Percentiles rank a stretch among this genome's conserved stretches.
Conservation (phyloP, 1,140 invertebrate genomes). For the Amyelois transitella region DNA sequence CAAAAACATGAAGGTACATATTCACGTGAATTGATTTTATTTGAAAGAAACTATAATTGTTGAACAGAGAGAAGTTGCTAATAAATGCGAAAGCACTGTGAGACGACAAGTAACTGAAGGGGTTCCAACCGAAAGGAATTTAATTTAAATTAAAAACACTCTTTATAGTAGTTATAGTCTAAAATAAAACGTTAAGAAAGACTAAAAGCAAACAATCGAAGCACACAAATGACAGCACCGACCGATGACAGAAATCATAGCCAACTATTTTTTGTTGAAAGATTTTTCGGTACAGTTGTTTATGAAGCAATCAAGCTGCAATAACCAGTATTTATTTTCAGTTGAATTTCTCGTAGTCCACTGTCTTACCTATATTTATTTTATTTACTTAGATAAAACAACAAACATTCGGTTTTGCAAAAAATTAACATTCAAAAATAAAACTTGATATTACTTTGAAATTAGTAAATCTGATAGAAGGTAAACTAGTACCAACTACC, state of each 20-base stretch:
- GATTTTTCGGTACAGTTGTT: too few relatives aligned
- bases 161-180: slow-evolving; percentile 22
- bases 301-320: too few relatives aligned
- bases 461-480: too few relatives aligned
- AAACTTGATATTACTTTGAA: too few relatives aligned
- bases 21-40: slow-evolving; percentile 26
- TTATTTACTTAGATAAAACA: too few relatives aligned
- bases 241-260: slow-evolving; percentile 26
- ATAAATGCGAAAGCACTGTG: slow-evolving; percentile 20
- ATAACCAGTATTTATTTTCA: too few relatives aligned
- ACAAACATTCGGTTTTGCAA: too few relatives aligned
- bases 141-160: slow-evolving; percentile 25
- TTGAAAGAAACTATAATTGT: slow-evolving; percentile 26
- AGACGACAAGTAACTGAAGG: neutral
- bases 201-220: slow-evolving; percentile 65
- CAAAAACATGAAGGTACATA: slow-evolving; percentile 40
- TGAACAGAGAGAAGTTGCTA: slow-evolving; percentile 3
- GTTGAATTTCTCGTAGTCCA: too few relatives aligned
- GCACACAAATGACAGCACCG: slow-evolving; percentile 52
- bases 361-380: too few relatives aligned
- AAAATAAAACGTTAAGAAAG: slow-evolving; percentile 55
- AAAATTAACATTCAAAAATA: too few relatives aligned
- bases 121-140: neutral
- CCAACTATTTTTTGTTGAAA: slow-evolving; percentile 6
- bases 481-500: too few relatives aligned